Conservation (phyloP, 2,888 invertebrate genomes). For the Luperina testacea region DNA sequence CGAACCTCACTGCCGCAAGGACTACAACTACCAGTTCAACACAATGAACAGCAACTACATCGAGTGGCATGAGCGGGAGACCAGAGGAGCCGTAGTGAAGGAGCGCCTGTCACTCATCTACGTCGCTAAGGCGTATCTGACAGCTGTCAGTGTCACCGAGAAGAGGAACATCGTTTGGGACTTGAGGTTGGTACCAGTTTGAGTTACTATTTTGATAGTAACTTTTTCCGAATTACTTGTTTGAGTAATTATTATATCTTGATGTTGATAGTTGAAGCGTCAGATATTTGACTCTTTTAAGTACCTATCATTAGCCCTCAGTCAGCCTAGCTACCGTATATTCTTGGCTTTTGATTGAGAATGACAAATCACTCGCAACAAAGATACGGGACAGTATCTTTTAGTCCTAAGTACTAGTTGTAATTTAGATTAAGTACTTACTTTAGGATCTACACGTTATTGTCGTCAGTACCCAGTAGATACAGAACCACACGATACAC, state of each 20-base stretch:
- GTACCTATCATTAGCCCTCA: neutral
- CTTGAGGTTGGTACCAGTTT: constrained; percentile 86
- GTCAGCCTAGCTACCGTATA: neutral
- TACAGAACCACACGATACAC: neutral
- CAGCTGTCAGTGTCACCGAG: constrained; percentile 96
- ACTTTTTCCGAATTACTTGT: neutral
- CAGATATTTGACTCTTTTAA: neutral
- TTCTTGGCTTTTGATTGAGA: too few relatives aligned
- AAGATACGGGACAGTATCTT: neutral
- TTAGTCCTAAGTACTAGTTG: neutral
- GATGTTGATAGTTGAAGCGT: neutral
- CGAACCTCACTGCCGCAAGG: constrained; percentile 94
- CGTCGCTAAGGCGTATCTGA: constrained; percentile 94
- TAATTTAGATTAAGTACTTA: constrained; percentile 4
- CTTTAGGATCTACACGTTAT: neutral
- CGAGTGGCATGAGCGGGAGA: constrained; percentile 96
- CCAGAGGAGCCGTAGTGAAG: constrained; percentile 91
- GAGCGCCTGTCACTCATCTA: constrained; percentile 94
- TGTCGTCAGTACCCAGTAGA: neutral
- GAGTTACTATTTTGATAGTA: neutral
- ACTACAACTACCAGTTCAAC: constrained; percentile 95
- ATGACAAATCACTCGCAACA: neutral
- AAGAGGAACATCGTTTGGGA: constrained; percentile 96
- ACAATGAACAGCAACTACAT: constrained; percentile 93
- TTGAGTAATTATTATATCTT: neutral